These are phyloP conservation scores for Timema podura DNA, from an alignment of 2,888 invertebrate species.

Conservation along the genomic window DNA sequence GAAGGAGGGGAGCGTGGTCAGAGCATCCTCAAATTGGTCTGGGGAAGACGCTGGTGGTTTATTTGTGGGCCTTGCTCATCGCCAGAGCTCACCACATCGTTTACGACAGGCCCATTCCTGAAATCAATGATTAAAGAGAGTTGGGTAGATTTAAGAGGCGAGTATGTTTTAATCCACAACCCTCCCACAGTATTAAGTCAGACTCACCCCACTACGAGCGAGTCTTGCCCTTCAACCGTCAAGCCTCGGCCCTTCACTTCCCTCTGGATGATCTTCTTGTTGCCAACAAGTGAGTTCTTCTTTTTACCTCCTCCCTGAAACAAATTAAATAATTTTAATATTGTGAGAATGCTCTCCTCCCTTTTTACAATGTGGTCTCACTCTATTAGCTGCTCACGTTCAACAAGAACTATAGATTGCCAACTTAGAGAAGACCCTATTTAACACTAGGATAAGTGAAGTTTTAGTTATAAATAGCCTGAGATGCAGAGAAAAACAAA, in stretches of 20 bases:
- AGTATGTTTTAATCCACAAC: background rate
- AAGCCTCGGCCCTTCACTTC: constrained; percentile 39
- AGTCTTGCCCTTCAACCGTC: constrained; percentile 38
- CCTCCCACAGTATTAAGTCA: background rate
- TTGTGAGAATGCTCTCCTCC: too few species aligned
- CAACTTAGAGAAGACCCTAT: too few species aligned
- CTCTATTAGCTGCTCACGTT: too few species aligned
- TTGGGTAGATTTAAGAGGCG: background rate
- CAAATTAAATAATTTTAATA: background rate
- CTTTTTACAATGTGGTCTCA: too few species aligned
- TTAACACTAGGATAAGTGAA: too few species aligned
- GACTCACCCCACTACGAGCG: constrained; percentile 36
- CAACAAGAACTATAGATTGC: too few species aligned
- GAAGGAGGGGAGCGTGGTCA: background rate
- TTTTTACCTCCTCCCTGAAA: constrained; percentile 36
- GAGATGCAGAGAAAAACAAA: too few species aligned
- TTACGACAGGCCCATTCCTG: constrained; percentile 36
- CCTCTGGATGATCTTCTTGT: constrained; percentile 23
- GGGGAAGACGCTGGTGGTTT: constrained; percentile 35
- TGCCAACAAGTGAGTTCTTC: constrained; percentile 38
- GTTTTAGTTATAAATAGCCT: too few species aligned
- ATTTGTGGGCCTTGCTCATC: constrained; percentile 35
- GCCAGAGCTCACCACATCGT: constrained; percentile 15
- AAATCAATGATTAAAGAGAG: constrained; percentile 8
- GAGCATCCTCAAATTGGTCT: constrained; percentile 42